Conservation (phyloP, 2,888 invertebrate genomes). For the Mactromeris polynyma region DNA sequence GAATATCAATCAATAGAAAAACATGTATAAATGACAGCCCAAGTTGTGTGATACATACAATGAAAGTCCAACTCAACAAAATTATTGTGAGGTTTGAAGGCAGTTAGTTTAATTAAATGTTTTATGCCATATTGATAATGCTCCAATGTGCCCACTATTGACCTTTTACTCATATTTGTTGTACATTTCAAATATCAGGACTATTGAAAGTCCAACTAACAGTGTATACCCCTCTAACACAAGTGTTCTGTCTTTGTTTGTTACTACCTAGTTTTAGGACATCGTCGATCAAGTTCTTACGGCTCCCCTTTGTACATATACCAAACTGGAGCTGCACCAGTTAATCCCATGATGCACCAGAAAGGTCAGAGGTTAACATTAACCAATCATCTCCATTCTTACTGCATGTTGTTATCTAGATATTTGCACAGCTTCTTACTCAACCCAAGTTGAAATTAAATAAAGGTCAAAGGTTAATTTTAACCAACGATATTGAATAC, state of each 20-base stretch:
- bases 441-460: neutral
- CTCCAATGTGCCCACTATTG: too few relatives aligned
- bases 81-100: too few relatives aligned
- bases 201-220: neutral
- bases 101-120: too few relatives aligned
- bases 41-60: too few relatives aligned
- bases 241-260: constrained; percentile 26
- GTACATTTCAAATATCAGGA: neutral
- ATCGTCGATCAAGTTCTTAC: constrained; percentile 83
- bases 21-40: too few relatives aligned
- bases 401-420: constrained; percentile 29
- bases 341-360: constrained; percentile 49
- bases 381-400: constrained; percentile 28
- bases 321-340: constrained; percentile 59
- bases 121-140: too few relatives aligned
- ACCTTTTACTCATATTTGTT: too few relatives aligned
- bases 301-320: constrained; percentile 76
- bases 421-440: constrained; percentile 21
- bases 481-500: neutral
- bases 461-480: neutral
- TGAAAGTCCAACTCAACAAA: too few relatives aligned
- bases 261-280: constrained; percentile 75
- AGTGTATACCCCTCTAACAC: neutral
- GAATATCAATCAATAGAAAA: too few relatives aligned
- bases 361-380: constrained; percentile 60